Conservation (phyloP, 1,140 invertebrate genomes). For the Papilio xuthus region DNA sequence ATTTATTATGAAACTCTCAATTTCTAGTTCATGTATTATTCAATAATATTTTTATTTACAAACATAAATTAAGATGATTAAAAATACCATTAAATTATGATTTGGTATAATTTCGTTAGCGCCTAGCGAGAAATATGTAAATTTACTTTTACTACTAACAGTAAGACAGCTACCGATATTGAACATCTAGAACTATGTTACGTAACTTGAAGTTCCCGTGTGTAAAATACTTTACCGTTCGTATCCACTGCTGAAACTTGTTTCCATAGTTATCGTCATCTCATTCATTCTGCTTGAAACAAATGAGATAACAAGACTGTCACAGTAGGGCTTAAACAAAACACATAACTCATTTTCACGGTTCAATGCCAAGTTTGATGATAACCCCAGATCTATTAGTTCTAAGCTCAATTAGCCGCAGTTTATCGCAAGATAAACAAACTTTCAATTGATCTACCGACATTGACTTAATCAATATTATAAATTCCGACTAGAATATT, state of each 20-base stretch:
- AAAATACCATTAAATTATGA: not conserved
- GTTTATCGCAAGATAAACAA: not conserved
- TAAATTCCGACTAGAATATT: not conserved
- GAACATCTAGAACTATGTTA: too few relatives aligned
- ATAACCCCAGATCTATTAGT: not conserved
- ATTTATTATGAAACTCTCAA: not conserved
- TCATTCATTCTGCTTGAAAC: too few relatives aligned
- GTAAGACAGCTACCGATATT: too few relatives aligned
- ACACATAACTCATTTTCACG: not conserved
- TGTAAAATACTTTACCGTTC: too few relatives aligned
- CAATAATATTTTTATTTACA: not conserved
- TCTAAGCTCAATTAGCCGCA: not conserved
- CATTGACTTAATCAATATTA: not conserved
- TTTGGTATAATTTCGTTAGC: not conserved
- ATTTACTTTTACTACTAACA: too few relatives aligned
- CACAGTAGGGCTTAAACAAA: not conserved
- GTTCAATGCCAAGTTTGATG: not conserved
- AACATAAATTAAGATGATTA: constrained; percentile 8
- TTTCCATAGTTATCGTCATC: too few relatives aligned
- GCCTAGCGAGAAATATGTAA: too few relatives aligned
- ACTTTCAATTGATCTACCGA: constrained; percentile 13
- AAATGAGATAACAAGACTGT: not conserved
- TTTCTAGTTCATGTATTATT: not conserved
- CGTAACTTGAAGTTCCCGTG: too few relatives aligned
- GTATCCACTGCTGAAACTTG: too few relatives aligned